These are phyloP conservation scores for Rutilus rutilus DNA, from an alignment of 2,113 vertebrate species.

Conservation along the genomic window DNA sequence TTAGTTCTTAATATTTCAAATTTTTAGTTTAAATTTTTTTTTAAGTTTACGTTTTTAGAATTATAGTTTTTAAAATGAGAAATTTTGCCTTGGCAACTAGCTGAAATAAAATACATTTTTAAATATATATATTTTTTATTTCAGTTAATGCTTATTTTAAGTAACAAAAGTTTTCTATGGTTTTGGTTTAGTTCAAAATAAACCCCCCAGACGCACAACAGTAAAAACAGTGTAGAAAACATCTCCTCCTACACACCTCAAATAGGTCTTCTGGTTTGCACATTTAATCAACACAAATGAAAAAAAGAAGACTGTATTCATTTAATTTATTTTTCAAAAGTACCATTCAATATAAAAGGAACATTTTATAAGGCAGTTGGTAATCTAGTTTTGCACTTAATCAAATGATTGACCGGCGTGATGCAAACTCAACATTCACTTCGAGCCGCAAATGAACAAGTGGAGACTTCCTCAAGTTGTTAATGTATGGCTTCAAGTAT, in stretches of 20 bases:
- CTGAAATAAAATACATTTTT: too few species aligned
- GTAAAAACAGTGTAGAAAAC: too few species aligned
- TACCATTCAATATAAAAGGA: conserved; percentile 54
- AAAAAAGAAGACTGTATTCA: conserved; percentile 17
- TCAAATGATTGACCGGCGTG: conserved; percentile 38
- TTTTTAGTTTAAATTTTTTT: too few species aligned
- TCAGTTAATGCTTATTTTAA: too few species aligned
- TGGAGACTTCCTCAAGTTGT: conserved; percentile 14
- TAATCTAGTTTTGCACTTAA: conserved; percentile 52
- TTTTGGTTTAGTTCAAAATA: too few species aligned
- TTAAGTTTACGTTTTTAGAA: too few species aligned
- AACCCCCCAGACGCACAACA: too few species aligned
- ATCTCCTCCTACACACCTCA: not conserved
- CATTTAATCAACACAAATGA: not conserved
- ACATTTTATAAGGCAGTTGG: conserved; percentile 62
- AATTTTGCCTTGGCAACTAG: too few species aligned
- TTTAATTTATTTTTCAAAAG: conserved; percentile 56
- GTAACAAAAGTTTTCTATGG: too few species aligned
- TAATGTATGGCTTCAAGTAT: conserved; percentile 47
- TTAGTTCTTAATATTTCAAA: too few species aligned
- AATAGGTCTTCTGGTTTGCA: not conserved
- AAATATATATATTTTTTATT: too few species aligned
- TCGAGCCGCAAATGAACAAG: conserved; percentile 17
- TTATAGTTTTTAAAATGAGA: too few species aligned
- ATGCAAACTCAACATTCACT: conserved; percentile 29